Evolutionary conservation across 2,888 invertebrate species (phyloP).

Genomic region (Lithophane ornitopus): DNA sequence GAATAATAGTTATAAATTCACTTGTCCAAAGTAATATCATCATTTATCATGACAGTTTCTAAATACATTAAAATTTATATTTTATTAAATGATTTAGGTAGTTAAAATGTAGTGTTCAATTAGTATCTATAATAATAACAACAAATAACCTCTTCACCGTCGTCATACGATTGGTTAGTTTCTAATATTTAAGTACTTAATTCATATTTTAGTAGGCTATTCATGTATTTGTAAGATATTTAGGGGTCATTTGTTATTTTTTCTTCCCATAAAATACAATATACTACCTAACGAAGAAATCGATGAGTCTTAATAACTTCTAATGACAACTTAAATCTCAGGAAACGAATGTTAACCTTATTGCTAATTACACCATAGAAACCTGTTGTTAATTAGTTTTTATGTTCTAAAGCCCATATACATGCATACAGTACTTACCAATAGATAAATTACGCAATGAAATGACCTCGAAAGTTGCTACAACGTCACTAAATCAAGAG

Average conservation of each 20-base stretch:
- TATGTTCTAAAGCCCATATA: not conserved
- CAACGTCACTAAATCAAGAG: not conserved
- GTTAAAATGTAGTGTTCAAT: not conserved
- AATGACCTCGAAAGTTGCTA: not conserved
- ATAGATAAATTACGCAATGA: not conserved
- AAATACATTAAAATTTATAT: not conserved
- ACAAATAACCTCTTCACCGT: not conserved
- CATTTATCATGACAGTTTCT: constrained; percentile 7
- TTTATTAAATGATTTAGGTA: not conserved
- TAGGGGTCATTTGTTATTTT: not conserved
- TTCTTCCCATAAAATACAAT: not conserved
- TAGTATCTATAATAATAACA: not conserved
- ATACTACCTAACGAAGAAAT: not conserved
- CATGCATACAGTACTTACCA: not conserved
- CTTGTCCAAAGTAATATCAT: constrained; percentile 18
- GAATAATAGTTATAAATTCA: not conserved
- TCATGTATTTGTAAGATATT: constrained; percentile 6
- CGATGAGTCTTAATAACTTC: not conserved
- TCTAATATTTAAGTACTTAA: not conserved
- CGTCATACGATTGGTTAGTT: constrained; percentile 1
- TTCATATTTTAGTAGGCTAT: not conserved
- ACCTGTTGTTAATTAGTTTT: not conserved
- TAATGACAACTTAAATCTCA: not conserved
- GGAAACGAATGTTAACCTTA: not conserved
- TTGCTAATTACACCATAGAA: not conserved